Base-by-base conservation (phyloP, 2,113 vertebrate genomes). In the Oostethus manadensis region DNA sequence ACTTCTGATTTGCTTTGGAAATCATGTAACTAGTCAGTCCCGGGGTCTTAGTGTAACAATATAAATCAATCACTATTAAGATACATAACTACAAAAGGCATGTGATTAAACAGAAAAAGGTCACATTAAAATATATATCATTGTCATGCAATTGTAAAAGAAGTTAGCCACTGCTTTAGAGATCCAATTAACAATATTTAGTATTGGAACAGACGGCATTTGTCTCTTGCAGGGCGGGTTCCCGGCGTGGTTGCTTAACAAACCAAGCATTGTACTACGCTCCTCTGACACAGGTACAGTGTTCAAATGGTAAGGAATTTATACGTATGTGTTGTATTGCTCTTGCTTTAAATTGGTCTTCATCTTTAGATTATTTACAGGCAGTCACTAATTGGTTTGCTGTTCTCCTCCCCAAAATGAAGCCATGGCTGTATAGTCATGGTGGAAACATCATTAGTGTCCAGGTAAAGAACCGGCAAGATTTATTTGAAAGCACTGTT, bases 381-480 rank as follows among this genome's bases (percentile, higher is more conserved):
- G 94, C 95, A 0, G 93, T 95, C 64, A 91, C 91, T 71, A 91
- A 88, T 78, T 99, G 97, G 97, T 75, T 98, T 48, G 80, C 85
- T 17, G 81, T 95, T 56, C 90, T 99, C 68, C 88, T 98, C 43
- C 92, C 93, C 51, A 97, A 92, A 86, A 86, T 99, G 46, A 89
- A 85, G 45, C 91, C 89, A 0, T 94, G 87, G 83, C 89, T 98
- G 6, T 99, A 98, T 74, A 83, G 86, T 66, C 88, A 94, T 0
- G 94, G 94, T 1, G 97, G 97, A 1, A 98, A 94, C 82, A 94
- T 99, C 78, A 98, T 98, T 56, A 95, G 90, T 2, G 83, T 98
- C 35, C 97, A 98, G 94, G 96, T 97, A 66, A 18, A 56, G 43
- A 13, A 22, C 21, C 20, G n/a, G 46, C 22, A 38, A 55, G 26